Evolutionary conservation across 2,113 vertebrate genomes (phyloP).

Genomic region (Pogonocichla stellata): DNA sequence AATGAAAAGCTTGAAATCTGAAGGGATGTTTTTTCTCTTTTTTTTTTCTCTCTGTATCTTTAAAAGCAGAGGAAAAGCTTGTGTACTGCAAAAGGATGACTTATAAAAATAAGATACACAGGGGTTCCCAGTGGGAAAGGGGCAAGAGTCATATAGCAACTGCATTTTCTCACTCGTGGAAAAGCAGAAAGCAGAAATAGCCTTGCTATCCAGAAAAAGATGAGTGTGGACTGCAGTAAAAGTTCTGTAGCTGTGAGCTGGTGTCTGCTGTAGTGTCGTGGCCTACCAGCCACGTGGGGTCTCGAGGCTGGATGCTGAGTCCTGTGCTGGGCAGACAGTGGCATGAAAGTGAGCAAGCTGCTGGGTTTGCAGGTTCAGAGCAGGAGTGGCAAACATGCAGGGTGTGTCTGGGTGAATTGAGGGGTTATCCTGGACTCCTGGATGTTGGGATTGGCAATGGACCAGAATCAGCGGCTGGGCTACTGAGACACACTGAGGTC

Average conservation of each 20-base stretch:
- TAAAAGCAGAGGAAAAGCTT: neutral
- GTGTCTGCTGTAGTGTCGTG: neutral
- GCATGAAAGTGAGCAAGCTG: neutral
- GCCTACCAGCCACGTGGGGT: neutral
- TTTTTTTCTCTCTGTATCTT: neutral
- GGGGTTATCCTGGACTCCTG: neutral
- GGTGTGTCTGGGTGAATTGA: neutral
- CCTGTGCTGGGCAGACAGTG: neutral
- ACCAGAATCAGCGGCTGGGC: neutral
- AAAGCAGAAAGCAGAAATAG: constrained; percentile 19
- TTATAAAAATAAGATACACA: neutral
- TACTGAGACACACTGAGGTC: neutral
- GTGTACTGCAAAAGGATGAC: neutral
- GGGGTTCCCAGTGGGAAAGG: neutral
- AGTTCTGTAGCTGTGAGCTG: neutral
- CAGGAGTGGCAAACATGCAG: neutral
- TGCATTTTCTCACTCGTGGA: neutral
- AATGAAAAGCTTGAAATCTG: neutral
- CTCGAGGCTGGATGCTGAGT: neutral
- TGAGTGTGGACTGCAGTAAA: neutral
- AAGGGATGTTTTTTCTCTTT: neutral
- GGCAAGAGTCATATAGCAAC: neutral
- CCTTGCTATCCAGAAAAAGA: neutral
- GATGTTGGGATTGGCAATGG: neutral
- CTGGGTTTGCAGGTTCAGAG: neutral